Percentiles rank a stretch among this genome's conserved stretches.
Evolutionary conservation across 2,888 invertebrate species (phyloP).

Genomic region (Ormyrus rosae): DNA sequence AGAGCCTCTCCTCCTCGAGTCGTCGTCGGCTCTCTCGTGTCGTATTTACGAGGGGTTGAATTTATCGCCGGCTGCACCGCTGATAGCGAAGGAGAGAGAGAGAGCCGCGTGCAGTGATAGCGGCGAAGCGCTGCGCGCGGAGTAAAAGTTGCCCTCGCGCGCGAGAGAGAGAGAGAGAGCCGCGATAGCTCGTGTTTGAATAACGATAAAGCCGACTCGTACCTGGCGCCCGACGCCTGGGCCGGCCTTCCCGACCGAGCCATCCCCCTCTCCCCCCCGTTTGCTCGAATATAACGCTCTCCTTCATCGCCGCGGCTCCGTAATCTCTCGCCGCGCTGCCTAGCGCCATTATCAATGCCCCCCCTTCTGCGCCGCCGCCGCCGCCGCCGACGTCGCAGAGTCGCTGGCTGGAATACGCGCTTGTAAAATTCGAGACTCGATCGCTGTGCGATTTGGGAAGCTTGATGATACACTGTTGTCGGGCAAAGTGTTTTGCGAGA

Average conservation of each 20-base stretch:
- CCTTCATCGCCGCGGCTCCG: neutral
- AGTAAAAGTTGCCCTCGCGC: conserved; percentile 58
- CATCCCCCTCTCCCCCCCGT: neutral
- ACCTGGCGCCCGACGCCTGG: conserved; percentile 60
- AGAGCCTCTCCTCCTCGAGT: too few species aligned
- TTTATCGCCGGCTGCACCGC: neutral
- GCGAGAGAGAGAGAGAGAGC: neutral
- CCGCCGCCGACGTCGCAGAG: too few species aligned
- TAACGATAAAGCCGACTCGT: conserved; percentile 67
- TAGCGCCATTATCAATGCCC: neutral
- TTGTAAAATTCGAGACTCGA: too few species aligned
- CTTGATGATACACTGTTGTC: too few species aligned
- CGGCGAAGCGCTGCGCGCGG: neutral
- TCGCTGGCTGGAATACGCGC: too few species aligned
- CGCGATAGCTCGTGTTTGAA: conserved; percentile 69
- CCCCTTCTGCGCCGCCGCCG: too few species aligned
- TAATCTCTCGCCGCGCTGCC: neutral
- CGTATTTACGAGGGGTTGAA: conserved; percentile 49
- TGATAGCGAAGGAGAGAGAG: neutral
- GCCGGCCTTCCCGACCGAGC: conserved; percentile 11
- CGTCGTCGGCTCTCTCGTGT: too few species aligned
- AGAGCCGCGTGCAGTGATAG: neutral
- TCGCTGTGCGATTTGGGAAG: too few species aligned
- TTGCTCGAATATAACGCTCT: neutral
- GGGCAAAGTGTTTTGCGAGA: too few species aligned